Conservation (phyloP, 2,797 vertebrate genomes). For the Amniataba percoides region DNA sequence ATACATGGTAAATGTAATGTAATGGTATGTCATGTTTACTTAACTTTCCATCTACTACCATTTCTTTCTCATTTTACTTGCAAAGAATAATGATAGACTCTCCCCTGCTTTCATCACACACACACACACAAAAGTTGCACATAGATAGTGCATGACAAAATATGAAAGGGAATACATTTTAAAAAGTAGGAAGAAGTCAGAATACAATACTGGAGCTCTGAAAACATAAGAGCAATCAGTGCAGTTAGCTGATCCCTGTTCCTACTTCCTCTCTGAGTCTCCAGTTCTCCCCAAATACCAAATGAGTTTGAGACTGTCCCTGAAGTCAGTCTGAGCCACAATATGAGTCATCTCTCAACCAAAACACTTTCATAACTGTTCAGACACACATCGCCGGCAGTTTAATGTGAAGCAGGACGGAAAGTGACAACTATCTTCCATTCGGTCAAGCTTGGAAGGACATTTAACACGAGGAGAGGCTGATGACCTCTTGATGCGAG, state of each 20-base stretch:
- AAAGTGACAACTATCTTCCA: conserved; percentile 80
- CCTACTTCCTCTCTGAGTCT: conserved; percentile 15
- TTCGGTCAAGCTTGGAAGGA: conserved; percentile 68
- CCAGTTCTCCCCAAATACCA: conserved; percentile 23
- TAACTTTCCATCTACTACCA: too few species aligned
- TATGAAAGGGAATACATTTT: not conserved
- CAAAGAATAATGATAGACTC: not conserved
- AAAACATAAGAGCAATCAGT: not conserved
- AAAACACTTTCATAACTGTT: conserved; percentile 65
- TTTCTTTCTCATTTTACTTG: not conserved
- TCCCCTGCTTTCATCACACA: not conserved
- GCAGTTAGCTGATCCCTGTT: conserved; percentile 17
- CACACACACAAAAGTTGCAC: not conserved
- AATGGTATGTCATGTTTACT: too few species aligned
- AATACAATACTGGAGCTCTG: conserved; percentile 3
- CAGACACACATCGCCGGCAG: conserved; percentile 55
- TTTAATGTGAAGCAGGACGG: conserved; percentile 63
- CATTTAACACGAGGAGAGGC: conserved; percentile 55
- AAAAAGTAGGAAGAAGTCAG: not conserved
- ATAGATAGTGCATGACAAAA: not conserved
- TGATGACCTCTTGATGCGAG: conserved; percentile 53
- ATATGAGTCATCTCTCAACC: conserved; percentile 69
- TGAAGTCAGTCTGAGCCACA: conserved; percentile 55
- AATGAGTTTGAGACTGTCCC: conserved; percentile 31
- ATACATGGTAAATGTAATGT: too few species aligned